Conservation (phyloP, 2,888 invertebrate species). For the Axea sp. region DNA sequence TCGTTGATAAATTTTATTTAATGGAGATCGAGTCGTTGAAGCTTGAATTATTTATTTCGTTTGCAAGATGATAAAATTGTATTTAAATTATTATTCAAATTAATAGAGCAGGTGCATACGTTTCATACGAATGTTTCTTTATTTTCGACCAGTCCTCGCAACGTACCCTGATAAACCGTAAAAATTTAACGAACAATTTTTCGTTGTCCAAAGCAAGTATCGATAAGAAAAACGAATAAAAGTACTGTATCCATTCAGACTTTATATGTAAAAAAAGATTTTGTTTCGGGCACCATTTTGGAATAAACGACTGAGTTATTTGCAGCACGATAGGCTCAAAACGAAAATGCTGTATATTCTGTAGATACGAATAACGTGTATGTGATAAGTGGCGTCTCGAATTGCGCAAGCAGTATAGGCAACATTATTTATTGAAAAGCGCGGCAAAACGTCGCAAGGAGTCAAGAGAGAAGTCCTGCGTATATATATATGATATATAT, state of each 20-base stretch:
- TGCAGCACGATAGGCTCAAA: slow-evolving; percentile 56
- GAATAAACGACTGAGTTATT: slow-evolving; percentile 34
- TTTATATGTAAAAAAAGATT: neutral
- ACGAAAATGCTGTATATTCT: slow-evolving; percentile 73
- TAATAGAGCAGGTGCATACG: too few species aligned
- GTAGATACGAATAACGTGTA: slow-evolving; percentile 77
- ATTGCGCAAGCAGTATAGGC: slow-evolving; percentile 72
- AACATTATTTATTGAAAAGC: slow-evolving; percentile 63
- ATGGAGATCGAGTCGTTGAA: neutral
- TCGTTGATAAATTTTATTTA: slow-evolving; percentile 21
- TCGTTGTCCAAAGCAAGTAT: neutral
- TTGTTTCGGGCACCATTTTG: slow-evolving; percentile 18
- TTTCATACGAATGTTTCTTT: too few species aligned
- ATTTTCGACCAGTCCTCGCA: neutral
- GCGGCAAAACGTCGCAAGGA: slow-evolving; percentile 40
- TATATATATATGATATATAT: slow-evolving; percentile 44
- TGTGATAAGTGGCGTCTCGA: slow-evolving; percentile 77
- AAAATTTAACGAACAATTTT: neutral
- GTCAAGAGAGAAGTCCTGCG: slow-evolving; percentile 39
- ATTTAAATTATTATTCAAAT: too few species aligned
- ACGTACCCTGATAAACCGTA: neutral
- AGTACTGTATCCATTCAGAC: neutral
- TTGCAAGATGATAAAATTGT: neutral
- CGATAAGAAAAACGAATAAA: neutral
- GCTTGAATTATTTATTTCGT: slow-evolving; percentile 6